Evolutionary conservation across 2,113 vertebrate species (phyloP).

Genomic region (Bubo blakistoni): DNA sequence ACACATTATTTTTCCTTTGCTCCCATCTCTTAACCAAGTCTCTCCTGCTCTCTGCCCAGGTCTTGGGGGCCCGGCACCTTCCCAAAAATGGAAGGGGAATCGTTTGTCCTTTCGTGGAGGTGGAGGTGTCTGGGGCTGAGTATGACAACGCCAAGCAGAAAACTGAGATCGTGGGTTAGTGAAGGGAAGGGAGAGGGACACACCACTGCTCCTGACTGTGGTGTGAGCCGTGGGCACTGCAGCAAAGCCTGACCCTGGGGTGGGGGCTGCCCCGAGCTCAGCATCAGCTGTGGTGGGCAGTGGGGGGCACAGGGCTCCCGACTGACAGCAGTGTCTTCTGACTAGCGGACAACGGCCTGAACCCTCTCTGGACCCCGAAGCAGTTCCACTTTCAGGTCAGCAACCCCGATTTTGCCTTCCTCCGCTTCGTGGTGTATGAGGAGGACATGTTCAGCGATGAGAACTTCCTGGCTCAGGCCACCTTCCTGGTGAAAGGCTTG

Average conservation of each 20-base stretch:
- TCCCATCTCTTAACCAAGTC: neutral
- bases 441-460: constrained; percentile 99
- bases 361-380: constrained; percentile 91
- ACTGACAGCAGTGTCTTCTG: neutral
- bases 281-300: neutral
- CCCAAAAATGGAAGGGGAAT: constrained; percentile 97
- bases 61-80: constrained; percentile 92
- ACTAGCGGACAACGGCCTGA: constrained; percentile 93
- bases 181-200: neutral
- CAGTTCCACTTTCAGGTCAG: constrained; percentile 87
- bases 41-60: constrained; percentile 68
- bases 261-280: neutral
- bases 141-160: constrained; percentile 93
- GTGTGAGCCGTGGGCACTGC: neutral
- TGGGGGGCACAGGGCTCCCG: neutral
- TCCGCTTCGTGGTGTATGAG: constrained; percentile 96
- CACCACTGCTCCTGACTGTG: fast-evolving
- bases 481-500: constrained; percentile 89
- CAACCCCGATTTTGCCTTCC: constrained; percentile 92
- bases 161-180: constrained; percentile 83
- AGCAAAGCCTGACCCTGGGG: neutral
- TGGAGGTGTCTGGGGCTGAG: constrained; percentile 93
- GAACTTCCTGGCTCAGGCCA: constrained; percentile 97
- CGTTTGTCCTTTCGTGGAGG: constrained; percentile 93
- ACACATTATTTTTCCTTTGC: neutral